Conservation (phyloP, 1,140 invertebrate genomes). For the Chionoecetes opilio region DNA sequence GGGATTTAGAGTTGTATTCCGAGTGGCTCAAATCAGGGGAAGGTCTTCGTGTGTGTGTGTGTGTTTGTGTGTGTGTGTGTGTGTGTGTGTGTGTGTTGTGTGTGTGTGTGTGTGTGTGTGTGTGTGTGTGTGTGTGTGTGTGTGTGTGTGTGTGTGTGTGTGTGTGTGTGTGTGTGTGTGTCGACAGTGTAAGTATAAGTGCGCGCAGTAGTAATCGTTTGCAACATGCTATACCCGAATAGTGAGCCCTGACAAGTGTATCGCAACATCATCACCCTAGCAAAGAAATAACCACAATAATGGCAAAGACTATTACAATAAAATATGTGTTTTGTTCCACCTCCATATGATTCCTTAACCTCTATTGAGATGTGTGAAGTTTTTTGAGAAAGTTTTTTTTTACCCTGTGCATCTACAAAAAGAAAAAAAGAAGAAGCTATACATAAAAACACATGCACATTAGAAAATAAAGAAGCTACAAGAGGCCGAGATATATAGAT, state of each 20-base stretch:
- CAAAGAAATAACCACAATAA: background rate
- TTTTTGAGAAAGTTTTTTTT: too few relatives aligned
- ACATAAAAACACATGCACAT: too few relatives aligned
- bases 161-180: background rate
- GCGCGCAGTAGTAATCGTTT: background rate
- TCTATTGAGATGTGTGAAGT: too few relatives aligned
- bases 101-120: slow-evolving; percentile 8
- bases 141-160: background rate
- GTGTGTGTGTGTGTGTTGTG: background rate
- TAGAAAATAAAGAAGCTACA: background rate
- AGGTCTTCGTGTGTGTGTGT: background rate
- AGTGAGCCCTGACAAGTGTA: background rate
- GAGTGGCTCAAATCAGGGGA: too few relatives aligned
- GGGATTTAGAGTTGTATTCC: too few relatives aligned
- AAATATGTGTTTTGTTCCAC: background rate
- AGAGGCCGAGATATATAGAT: background rate
- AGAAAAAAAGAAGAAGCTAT: too few relatives aligned
- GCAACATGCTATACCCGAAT: background rate
- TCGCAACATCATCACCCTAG: background rate
- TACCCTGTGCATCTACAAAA: too few relatives aligned
- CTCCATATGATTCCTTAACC: slow-evolving; percentile 20
- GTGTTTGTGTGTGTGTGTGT: background rate
- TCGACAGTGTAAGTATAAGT: background rate
- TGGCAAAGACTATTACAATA: background rate
- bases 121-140: background rate